phyloP scores from a whole-genome alignment of 2,888 invertebrate genomes.

The Tachina fera region DNA sequence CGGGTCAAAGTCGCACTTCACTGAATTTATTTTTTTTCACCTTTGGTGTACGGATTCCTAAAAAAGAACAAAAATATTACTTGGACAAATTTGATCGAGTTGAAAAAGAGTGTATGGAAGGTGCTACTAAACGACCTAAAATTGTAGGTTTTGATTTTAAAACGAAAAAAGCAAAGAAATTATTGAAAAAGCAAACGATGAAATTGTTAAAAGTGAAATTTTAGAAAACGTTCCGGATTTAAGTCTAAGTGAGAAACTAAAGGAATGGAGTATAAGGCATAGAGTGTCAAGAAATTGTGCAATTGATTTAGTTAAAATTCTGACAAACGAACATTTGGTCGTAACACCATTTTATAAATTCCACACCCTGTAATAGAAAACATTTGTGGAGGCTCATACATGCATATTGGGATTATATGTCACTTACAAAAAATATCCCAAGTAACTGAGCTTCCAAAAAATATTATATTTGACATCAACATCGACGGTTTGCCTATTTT shows the following conservation, averaged over 20 bases:
- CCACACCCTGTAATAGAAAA: too few species aligned
- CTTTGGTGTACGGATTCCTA: too few species aligned
- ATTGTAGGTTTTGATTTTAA: constrained; percentile 8
- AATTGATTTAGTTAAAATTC: constrained; percentile 23
- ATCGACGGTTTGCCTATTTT: too few species aligned
- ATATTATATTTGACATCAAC: too few species aligned
- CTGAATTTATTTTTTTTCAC: too few species aligned
- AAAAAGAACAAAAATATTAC: neutral
- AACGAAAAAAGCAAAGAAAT: constrained; percentile 29
- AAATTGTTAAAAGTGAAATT: constrained; percentile 18
- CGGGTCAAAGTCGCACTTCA: too few species aligned
- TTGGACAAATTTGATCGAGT: constrained; percentile 17
- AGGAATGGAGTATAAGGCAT: constrained; percentile 29
- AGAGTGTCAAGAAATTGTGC: neutral
- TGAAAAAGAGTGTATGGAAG: constrained; percentile 19
- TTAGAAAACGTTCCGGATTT: neutral
- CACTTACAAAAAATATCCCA: too few species aligned
- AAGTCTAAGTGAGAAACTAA: constrained; percentile 17
- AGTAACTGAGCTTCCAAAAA: too few species aligned
- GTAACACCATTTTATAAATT: constrained; percentile 28
- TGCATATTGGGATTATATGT: too few species aligned
- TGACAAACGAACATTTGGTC: constrained; percentile 17
- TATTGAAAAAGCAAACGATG: constrained; percentile 14
- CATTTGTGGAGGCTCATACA: too few species aligned
- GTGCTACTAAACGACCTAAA: constrained; percentile 15